Conservation (phyloP, 2,113 vertebrate species). For the Nibea coibor region DNA sequence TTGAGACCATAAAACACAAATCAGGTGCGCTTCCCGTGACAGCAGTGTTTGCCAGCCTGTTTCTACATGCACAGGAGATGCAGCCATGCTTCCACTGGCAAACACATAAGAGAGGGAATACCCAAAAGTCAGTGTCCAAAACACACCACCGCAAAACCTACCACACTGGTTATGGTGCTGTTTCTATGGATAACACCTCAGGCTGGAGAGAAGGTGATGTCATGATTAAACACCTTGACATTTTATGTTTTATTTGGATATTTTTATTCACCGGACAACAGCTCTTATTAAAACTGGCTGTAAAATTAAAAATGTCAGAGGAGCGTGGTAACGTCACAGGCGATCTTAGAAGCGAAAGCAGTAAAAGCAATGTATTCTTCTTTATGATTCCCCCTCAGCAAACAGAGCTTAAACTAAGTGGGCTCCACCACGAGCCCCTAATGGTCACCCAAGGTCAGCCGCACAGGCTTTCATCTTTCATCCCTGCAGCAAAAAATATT, state of each 20-base stretch:
- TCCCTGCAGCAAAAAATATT: slow-evolving; percentile 2
- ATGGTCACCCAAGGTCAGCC: slow-evolving; percentile 40
- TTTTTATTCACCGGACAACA: slow-evolving; percentile 4
- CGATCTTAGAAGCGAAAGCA: slow-evolving; percentile 1
- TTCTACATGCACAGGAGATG: slow-evolving; percentile 38
- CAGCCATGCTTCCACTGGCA: slow-evolving; percentile 22
- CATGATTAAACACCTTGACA: slow-evolving; percentile 16
- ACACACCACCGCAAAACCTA: slow-evolving; percentile 42
- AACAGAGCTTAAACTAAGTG: slow-evolving; percentile 2
- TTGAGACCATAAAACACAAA: slow-evolving; percentile 47
- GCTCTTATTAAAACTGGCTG: slow-evolving; percentile 1
- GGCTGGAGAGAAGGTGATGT: slow-evolving; percentile 18
- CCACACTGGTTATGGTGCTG: not conserved
- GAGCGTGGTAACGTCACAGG: slow-evolving; percentile 10
- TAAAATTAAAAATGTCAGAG: slow-evolving; percentile 36
- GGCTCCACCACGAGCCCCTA: slow-evolving; percentile 5
- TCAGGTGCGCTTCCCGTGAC: slow-evolving; percentile 19
- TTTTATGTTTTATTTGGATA: slow-evolving; percentile 15
- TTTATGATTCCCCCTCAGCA: slow-evolving; percentile 7
- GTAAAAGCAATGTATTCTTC: slow-evolving; percentile 9
- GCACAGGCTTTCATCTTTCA: slow-evolving; percentile 10
- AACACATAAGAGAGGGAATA: slow-evolving; percentile 24
- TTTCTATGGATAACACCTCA: slow-evolving; percentile 42
- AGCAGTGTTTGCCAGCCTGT: slow-evolving; percentile 34
- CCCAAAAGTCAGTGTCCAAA: slow-evolving; percentile 24